Evolutionary conservation across 2,797 vertebrate genomes (phyloP).

Genomic region (Parauchenoglanis ngamensis): DNA sequence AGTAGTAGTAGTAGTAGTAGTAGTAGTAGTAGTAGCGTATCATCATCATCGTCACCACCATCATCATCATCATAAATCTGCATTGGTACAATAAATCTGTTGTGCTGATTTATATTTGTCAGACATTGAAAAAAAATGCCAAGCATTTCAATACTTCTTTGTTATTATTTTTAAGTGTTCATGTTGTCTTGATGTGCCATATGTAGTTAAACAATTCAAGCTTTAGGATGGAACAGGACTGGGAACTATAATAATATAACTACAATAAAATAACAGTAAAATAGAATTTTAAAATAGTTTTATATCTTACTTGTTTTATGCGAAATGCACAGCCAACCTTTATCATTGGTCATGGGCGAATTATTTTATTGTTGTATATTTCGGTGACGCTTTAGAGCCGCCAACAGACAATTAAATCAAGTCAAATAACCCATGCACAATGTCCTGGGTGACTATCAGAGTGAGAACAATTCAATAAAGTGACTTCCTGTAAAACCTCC

Average conservation of each 20-base stretch:
- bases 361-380: slow-evolving; percentile 70
- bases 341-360: slow-evolving; percentile 53
- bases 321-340: slow-evolving; percentile 43
- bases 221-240: background rate
- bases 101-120: background rate
- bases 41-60: background rate
- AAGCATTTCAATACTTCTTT: background rate
- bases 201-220: background rate
- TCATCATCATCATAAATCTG: background rate
- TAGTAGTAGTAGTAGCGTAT: background rate
- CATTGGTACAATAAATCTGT: background rate
- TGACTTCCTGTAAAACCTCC: slow-evolving; percentile 70
- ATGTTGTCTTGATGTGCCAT: background rate
- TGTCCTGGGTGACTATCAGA: slow-evolving; percentile 68
- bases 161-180: background rate
- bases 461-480: slow-evolving; percentile 71
- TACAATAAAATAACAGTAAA: slow-evolving; percentile 31
- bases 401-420: slow-evolving; percentile 73
- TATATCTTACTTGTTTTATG: slow-evolving; percentile 45
- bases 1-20: too few species aligned
- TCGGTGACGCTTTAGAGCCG: slow-evolving; percentile 68
- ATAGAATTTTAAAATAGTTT: slow-evolving; percentile 36
- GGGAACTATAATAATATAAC: background rate
- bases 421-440: slow-evolving; percentile 70
- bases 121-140: background rate